A percentile compares a stretch with the other conserved stretches of the same genome.
These are phyloP conservation scores for Heliconius ethilla DNA, from an alignment of 2,888 invertebrate genomes.

Conservation along the genomic window DNA sequence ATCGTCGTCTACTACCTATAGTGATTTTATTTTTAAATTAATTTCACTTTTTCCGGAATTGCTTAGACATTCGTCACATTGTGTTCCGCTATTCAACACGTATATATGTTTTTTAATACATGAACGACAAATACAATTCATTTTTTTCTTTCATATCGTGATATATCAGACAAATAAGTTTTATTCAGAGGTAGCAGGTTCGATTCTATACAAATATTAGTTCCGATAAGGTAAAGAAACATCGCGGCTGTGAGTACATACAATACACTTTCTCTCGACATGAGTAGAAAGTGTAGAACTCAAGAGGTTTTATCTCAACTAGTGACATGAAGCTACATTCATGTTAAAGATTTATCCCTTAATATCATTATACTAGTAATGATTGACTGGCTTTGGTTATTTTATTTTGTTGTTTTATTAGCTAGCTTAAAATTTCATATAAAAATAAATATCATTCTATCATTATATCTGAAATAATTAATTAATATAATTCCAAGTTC, in stretches of 20 bases:
- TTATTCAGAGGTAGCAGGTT: neutral
- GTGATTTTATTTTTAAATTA: neutral
- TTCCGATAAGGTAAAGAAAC: constrained; percentile 7
- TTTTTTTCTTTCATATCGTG: neutral
- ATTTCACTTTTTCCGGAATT: neutral
- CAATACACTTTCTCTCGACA: constrained; percentile 19
- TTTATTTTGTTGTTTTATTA: neutral
- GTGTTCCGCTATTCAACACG: neutral
- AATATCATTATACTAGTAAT: neutral
- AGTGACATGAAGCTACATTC: constrained; percentile 9
- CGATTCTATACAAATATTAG: constrained; percentile 28
- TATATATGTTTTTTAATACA: neutral
- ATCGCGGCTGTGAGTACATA: constrained; percentile 15
- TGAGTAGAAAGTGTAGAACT: constrained; percentile 21
- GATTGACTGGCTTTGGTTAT: neutral
- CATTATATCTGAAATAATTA: neutral
- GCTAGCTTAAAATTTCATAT: too few relatives aligned
- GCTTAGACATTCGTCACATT: neutral
- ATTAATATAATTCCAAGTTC: neutral
- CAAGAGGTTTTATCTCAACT: constrained; percentile 17
- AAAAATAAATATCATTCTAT: neutral
- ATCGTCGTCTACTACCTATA: neutral
- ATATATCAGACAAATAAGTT: neutral
- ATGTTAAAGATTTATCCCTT: constrained; percentile 1
- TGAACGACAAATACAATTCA: neutral